Evolutionary conservation across 2,797 vertebrate genomes (phyloP).

Genomic region (Parauchenoglanis punctatus): DNA sequence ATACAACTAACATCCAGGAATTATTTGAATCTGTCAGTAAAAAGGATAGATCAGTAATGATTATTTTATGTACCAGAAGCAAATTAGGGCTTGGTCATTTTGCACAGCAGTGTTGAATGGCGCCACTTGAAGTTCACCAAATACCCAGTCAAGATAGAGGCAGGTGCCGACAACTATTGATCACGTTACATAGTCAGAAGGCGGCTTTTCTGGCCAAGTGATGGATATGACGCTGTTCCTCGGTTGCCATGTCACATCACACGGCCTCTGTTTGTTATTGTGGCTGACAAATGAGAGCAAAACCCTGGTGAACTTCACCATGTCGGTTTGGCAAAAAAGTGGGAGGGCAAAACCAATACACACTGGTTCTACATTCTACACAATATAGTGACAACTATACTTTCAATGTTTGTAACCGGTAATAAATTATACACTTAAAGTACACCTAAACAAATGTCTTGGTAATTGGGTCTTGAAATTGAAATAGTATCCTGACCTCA

Average conservation of each 20-base stretch:
- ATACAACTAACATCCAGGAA: slow-evolving; percentile 59
- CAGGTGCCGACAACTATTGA: slow-evolving; percentile 62
- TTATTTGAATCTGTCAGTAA: slow-evolving; percentile 65
- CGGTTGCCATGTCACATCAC: slow-evolving; percentile 59
- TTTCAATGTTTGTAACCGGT: slow-evolving; percentile 22
- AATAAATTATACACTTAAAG: slow-evolving; percentile 31
- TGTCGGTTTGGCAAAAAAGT: slow-evolving; percentile 55
- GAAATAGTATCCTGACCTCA: not conserved
- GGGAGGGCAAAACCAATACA: slow-evolving; percentile 27
- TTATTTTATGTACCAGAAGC: slow-evolving; percentile 67
- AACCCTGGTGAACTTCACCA: slow-evolving; percentile 62
- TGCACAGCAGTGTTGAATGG: slow-evolving; percentile 61
- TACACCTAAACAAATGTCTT: slow-evolving; percentile 4
- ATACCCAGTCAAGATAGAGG: slow-evolving; percentile 62
- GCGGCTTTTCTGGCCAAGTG: slow-evolving; percentile 64
- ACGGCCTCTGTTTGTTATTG: slow-evolving; percentile 73
- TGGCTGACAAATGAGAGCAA: slow-evolving; percentile 68
- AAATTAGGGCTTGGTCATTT: slow-evolving; percentile 68
- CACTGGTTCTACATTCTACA: not conserved
- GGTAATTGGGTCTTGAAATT: not conserved
- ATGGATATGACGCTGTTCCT: slow-evolving; percentile 69
- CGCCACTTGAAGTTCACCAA: slow-evolving; percentile 70
- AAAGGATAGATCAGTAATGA: slow-evolving; percentile 67
- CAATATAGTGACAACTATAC: slow-evolving; percentile 15
- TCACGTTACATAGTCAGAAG: slow-evolving; percentile 44